phyloP scores from a whole-genome alignment of 2,888 invertebrate genomes.

The Pasiphila rectangulata region DNA sequence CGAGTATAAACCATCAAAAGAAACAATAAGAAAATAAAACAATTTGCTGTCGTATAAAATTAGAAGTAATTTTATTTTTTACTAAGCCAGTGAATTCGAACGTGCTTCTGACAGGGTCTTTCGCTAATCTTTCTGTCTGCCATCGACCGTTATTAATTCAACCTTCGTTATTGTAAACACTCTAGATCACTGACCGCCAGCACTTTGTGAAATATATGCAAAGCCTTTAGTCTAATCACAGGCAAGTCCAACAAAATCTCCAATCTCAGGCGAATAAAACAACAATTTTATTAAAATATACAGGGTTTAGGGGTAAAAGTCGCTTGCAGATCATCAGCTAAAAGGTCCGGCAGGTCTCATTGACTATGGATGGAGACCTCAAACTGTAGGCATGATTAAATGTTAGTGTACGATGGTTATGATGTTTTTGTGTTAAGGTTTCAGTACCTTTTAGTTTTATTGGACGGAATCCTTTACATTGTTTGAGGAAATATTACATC shows the following conservation, averaged over 20 bases:
- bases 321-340: constrained; percentile 57
- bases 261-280: constrained; percentile 31
- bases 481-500: background rate
- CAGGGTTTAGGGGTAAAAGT: constrained; percentile 41
- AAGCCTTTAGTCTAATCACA: constrained; percentile 30
- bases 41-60: background rate
- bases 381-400: constrained; percentile 33
- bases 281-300: constrained; percentile 45
- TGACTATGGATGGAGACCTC: constrained; percentile 64
- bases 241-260: constrained; percentile 26
- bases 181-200: constrained; percentile 21
- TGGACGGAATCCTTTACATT: background rate
- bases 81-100: too few relatives aligned
- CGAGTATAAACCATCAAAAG: too few relatives aligned
- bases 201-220: constrained; percentile 31
- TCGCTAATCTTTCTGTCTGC: constrained; percentile 2
- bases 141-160: constrained; percentile 1
- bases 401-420: constrained; percentile 26
- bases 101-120: background rate
- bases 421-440: constrained; percentile 17
- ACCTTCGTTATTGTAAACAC: constrained; percentile 7
- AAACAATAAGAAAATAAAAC: too few relatives aligned
- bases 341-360: constrained; percentile 55
- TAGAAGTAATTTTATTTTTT: background rate
- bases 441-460: constrained; percentile 9